These are phyloP conservation scores for Salmo trutta DNA, from an alignment of 2,797 vertebrate species.

Conservation along the genomic window DNA sequence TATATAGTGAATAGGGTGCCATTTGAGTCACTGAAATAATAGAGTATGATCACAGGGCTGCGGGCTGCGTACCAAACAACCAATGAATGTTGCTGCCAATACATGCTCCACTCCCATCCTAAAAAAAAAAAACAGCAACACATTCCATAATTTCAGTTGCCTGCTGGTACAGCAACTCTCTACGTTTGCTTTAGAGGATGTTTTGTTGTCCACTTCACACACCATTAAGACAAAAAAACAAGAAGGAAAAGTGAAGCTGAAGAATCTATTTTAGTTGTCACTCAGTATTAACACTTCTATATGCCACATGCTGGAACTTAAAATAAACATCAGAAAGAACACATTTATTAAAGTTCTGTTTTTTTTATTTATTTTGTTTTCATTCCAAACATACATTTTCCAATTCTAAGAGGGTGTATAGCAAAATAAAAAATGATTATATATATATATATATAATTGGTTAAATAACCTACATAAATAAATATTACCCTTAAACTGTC, in stretches of 20 bases:
- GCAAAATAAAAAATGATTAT: background rate
- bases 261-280: too few species aligned
- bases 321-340: background rate
- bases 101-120: background rate
- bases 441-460: background rate
- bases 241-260: too few species aligned
- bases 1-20: background rate
- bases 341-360: too few species aligned
- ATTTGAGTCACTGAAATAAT: background rate
- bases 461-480: background rate
- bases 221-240: too few species aligned
- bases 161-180: too few species aligned
- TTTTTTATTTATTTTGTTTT: background rate
- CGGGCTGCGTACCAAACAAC: background rate
- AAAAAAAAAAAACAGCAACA: background rate
- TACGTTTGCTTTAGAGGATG: too few species aligned
- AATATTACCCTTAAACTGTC: background rate
- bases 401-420: background rate
- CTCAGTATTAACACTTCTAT: too few species aligned
- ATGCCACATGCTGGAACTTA: background rate
- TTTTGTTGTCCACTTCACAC: too few species aligned
- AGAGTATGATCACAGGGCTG: background rate
- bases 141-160: background rate
- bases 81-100: background rate
- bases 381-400: background rate